Base-by-base conservation (phyloP, 2,888 invertebrate species). In the Hirtodrosophila trivittata region DNA sequence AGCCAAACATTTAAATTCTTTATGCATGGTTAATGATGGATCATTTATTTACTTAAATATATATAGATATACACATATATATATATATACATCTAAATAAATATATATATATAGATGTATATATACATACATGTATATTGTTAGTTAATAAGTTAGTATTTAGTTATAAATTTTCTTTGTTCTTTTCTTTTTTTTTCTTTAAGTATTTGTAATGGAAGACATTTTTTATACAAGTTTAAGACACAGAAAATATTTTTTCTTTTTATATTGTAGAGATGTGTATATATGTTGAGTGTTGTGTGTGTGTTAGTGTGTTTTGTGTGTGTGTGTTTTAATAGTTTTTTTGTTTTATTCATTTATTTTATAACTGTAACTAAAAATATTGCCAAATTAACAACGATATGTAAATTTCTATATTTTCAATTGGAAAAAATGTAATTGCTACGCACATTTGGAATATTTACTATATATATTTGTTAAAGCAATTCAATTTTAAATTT, bases 201-300 rank as follows among this genome's bases (percentile, higher is more conserved):
- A 82, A 87, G 85, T 89, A 89, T 88, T 89, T 85, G 85, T 90
- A 90, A 90, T 90, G 90, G 90, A 90, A 90, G 90, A 90, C 90
- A 90, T 89, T 87, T 86, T 89, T 90, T 90, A 90, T 90, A 90
- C 89, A 90, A 90, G 90, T 90, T 90, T 90, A 90, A 90, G 90
- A 90, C 90, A 90, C 90, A 90, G 90, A 90, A 90, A 90, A 89
- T 89, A 87, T 90, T 89, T 87, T 87, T 85, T 83, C 72, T 75
- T 70, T 74, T 69, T 68, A 43, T 67, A 67, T 60, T 43, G 37
- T 60, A 60, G 54, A 60, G 49, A 21, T 76, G 54, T 60, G 43
- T 75, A 30, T 55, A 28, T 37, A 56, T 63, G 21, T n/a, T n/a
- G n/a, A n/a, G n/a, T n/a, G n/a, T n/a, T 35, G 41, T 77, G 52